Evolutionary conservation across 1,140 invertebrate species (phyloP).

Genomic region (Diachasma alloeum): DNA sequence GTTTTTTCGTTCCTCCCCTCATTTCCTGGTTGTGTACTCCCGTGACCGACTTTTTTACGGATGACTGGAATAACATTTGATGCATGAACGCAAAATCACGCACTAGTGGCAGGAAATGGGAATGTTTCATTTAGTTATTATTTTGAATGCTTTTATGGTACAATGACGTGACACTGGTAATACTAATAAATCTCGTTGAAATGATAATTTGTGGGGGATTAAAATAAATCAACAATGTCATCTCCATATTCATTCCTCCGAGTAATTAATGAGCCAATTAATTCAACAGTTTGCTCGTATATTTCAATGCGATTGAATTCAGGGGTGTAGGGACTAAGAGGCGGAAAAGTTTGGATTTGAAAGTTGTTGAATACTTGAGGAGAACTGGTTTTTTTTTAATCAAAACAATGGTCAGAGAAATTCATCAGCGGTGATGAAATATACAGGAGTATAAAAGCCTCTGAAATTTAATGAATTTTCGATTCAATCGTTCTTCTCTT

Average conservation of each 20-base stretch:
- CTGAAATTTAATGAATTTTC: background rate
- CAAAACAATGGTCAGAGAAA: background rate
- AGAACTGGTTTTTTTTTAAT: background rate
- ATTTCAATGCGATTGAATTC: background rate
- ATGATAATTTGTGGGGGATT: too few relatives aligned
- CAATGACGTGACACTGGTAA: too few relatives aligned
- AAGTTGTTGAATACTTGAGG: background rate
- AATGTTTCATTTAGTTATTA: background rate
- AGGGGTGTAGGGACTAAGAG: too few relatives aligned
- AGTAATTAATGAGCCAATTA: background rate
- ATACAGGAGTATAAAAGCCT: background rate
- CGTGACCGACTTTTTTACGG: background rate
- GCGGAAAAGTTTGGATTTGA: background rate
- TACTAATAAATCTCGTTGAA: too few relatives aligned
- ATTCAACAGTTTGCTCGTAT: background rate
- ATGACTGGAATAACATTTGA: background rate
- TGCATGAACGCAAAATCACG: background rate
- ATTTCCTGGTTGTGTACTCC: background rate
- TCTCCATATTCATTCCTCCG: too few relatives aligned
- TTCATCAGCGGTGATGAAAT: background rate
- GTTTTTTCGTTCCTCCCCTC: background rate
- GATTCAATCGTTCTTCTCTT: background rate
- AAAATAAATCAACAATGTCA: too few relatives aligned
- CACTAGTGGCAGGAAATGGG: background rate
- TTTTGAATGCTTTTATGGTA: too few relatives aligned